Percentiles rank a stretch among this genome's conserved stretches.
phyloP scores from a whole-genome alignment of 2,113 vertebrate genomes.

The Callorhinus ursinus region DNA sequence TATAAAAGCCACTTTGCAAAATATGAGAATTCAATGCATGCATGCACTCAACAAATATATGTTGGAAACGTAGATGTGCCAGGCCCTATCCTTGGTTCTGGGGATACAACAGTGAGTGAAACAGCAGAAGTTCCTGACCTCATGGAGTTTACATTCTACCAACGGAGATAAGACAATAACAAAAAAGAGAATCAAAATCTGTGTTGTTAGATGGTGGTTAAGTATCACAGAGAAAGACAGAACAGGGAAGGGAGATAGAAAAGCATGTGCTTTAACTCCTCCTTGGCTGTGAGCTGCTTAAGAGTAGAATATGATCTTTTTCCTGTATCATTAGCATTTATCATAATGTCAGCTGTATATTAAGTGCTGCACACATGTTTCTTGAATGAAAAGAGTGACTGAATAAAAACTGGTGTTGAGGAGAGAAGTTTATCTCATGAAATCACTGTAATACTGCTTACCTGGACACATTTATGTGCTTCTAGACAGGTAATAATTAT shows the following conservation, averaged over 20 bases:
- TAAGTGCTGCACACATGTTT: conserved; percentile 37
- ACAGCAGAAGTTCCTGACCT: neutral
- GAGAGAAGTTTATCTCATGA: conserved; percentile 63
- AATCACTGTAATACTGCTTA: conserved; percentile 72
- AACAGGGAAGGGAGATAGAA: neutral
- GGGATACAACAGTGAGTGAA: neutral
- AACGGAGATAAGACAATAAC: neutral
- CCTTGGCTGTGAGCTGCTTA: neutral
- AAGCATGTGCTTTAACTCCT: neutral
- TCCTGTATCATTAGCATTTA: conserved; percentile 47
- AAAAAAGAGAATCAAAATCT: conserved; percentile 1
- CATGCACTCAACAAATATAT: neutral
- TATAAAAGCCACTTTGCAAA: neutral
- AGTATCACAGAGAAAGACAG: neutral
- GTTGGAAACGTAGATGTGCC: neutral
- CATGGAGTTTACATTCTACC: neutral
- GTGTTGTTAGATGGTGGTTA: neutral
- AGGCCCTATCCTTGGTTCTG: neutral
- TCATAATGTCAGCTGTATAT: conserved; percentile 56
- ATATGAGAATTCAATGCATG: neutral
- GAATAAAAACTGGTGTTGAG: neutral
- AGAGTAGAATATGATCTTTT: conserved; percentile 19
- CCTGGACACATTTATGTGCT: conserved; percentile 44
- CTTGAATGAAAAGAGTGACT: conserved; percentile 15
- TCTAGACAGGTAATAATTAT: conserved; percentile 58